Conservation (phyloP, 1,140 invertebrate genomes). For the Bombus picipes region DNA sequence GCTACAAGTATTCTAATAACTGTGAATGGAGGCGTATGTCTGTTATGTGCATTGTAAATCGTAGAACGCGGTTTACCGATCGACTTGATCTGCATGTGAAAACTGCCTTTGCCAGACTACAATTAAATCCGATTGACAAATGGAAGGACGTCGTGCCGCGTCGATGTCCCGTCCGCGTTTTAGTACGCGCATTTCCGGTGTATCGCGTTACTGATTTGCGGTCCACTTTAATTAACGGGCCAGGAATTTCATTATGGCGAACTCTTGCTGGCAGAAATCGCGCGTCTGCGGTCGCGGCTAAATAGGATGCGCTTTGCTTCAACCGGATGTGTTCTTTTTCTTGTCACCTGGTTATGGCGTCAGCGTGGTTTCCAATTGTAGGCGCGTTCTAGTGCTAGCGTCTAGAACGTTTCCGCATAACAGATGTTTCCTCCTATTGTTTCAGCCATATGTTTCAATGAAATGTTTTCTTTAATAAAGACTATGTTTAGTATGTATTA, state of each 20-base stretch:
- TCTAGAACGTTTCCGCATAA: neutral
- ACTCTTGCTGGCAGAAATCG: conserved; percentile 36
- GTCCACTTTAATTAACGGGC: conserved; percentile 63
- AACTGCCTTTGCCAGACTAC: conserved; percentile 43
- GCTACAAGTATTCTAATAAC: too few relatives aligned
- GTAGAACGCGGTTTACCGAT: conserved; percentile 16
- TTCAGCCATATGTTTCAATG: neutral
- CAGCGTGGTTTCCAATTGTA: conserved; percentile 11
- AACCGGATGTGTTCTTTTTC: conserved; percentile 27
- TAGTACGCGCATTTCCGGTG: conserved; percentile 32
- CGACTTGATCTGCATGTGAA: conserved; percentile 48
- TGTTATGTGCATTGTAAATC: neutral
- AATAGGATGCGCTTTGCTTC: conserved; percentile 53
- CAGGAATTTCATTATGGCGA: conserved; percentile 62
- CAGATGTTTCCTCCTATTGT: neutral
- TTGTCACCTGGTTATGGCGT: conserved; percentile 11
- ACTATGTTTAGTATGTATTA: neutral
- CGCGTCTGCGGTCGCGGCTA: conserved; percentile 45
- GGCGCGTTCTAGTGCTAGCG: neutral
- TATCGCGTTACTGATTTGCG: conserved; percentile 58
- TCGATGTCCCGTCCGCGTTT: conserved; percentile 30
- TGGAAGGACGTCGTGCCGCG: conserved; percentile 25
- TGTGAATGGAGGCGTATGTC: neutral
- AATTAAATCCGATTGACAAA: conserved; percentile 65
- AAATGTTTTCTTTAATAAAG: neutral